Evolutionary conservation across 1,140 invertebrate genomes (phyloP), one percentile per base, ranked within the genome.

Genomic region (Drosophila cardini): DNA sequence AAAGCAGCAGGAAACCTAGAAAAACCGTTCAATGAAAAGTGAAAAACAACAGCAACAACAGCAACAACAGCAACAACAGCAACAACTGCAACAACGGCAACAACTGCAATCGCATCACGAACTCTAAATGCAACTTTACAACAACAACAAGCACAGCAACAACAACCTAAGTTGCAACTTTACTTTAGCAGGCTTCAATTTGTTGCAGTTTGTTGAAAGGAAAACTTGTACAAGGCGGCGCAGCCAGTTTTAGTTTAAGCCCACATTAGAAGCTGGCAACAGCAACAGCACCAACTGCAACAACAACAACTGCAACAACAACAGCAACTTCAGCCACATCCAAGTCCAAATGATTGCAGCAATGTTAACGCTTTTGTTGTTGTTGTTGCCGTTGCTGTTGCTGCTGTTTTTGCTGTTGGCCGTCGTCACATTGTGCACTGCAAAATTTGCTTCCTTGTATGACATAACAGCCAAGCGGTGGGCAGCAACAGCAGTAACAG

Each of bases 1-100:
- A 87, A 87, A 87, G 83, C 79, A 87, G 79, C 83, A 87, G 84
- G 83, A 87, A 87, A 87, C 83, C 84, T 87, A 87, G 83, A 87
- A 87, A 72, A 26, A 87, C 79, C 77, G 76, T 75, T 57, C 81
- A 87, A 78, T 81, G 64, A 79, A 85, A 86, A 81, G 58, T 65
- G 53, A 63, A 78, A 76, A 74, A 65, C 64, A 81, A 18, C 45
- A 50, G 13, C 40, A 68, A 26, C 58, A 48, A 10, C 61, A 42
- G n/a, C 18, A n/a, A n/a, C 48, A 63, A 13, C 45, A 26, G 4
- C 60, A 13, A 8, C 38, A 56, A 15, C 48, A 43, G 8, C 42
- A 4, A 6, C 13, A 43, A 72, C 26, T 56, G 38, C 56, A 72
- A 56, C 38, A 63, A 40, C 16, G 53, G 45, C 10, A 43, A 16